Evolutionary conservation across 1,140 invertebrate species (phyloP).

Genomic region (Heliconius nattereri): DNA sequence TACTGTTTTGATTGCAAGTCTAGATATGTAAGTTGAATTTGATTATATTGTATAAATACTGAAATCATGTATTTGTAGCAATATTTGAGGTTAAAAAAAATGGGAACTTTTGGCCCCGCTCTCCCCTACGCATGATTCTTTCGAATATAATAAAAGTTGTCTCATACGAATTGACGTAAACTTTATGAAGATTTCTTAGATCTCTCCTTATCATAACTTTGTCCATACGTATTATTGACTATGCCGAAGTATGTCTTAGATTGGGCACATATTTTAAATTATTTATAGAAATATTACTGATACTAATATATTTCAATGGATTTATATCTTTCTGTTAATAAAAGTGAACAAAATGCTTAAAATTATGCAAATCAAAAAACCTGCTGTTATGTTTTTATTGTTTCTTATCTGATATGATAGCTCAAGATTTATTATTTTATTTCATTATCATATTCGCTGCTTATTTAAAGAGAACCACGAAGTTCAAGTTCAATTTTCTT

Average conservation of each 20-base stretch:
- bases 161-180: conserved; percentile 36
- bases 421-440: too few relatives aligned
- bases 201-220: conserved; percentile 39
- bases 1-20: too few relatives aligned
- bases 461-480: too few relatives aligned
- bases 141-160: conserved; percentile 25
- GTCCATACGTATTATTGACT: conserved; percentile 34
- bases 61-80: too few relatives aligned
- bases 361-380: background rate
- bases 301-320: background rate
- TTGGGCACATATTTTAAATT: background rate
- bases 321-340: background rate
- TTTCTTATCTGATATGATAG: too few relatives aligned
- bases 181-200: conserved; percentile 39
- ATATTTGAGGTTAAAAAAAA: too few relatives aligned
- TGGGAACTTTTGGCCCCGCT: too few relatives aligned
- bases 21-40: too few relatives aligned
- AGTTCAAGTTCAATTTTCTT: too few relatives aligned
- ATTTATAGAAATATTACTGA: background rate
- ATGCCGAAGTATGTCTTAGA: conserved; percentile 25
- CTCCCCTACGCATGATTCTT: background rate
- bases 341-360: background rate
- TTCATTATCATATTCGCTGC: too few relatives aligned
- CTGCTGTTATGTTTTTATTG: too few relatives aligned
- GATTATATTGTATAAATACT: too few relatives aligned